These are phyloP conservation scores for Myotis vivesi DNA, from an alignment of 2,797 vertebrate species.

Conservation along the genomic window DNA sequence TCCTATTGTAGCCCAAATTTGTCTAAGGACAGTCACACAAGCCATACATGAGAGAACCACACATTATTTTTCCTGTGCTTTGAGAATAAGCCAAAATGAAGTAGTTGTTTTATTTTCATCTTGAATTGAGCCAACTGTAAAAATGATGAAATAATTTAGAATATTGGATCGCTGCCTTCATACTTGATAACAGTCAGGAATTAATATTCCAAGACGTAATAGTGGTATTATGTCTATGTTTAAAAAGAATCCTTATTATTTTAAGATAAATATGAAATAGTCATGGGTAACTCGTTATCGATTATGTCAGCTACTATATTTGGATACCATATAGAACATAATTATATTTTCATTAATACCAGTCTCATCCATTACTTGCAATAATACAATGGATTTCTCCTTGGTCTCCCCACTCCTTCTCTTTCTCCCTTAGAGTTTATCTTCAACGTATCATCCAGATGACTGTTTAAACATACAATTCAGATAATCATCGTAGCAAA, in stretches of 20 bases:
- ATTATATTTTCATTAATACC: not conserved
- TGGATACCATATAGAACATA: not conserved
- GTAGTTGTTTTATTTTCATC: not conserved
- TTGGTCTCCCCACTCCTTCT: not conserved
- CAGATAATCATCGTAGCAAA: constrained; percentile 6
- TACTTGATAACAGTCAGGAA: not conserved
- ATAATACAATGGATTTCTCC: not conserved
- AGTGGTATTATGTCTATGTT: not conserved
- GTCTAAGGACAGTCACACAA: not conserved
- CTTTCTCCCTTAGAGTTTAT: not conserved
- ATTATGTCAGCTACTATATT: not conserved
- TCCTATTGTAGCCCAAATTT: not conserved
- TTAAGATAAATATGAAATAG: not conserved
- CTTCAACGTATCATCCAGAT: not conserved
- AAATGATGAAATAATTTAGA: not conserved
- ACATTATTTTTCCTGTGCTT: not conserved
- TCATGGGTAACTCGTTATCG: not conserved
- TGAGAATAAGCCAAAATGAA: not conserved
- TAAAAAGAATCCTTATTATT: not conserved
- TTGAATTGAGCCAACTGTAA: not conserved
- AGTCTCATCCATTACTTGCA: not conserved
- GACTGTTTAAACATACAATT: constrained; percentile 9
- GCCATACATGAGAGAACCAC: not conserved
- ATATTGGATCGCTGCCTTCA: not conserved
- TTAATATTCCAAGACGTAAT: not conserved